These are phyloP conservation scores for Rhynchomys soricoides DNA, from an alignment of 2,113 vertebrate species.

Conservation along the genomic window DNA sequence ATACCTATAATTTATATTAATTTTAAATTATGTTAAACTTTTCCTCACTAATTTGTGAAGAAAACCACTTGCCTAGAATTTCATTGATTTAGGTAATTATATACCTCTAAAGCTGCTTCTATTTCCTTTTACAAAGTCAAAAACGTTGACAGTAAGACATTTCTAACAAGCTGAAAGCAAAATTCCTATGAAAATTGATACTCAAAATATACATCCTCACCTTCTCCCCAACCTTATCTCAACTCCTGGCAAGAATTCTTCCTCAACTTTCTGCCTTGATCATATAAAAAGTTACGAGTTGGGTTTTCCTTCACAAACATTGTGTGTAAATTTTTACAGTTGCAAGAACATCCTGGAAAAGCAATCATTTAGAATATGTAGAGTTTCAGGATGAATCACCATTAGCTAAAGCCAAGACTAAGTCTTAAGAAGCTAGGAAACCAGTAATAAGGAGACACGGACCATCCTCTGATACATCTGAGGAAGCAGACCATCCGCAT, in stretches of 20 bases:
- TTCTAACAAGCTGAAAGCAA: not conserved
- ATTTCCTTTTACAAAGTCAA: not conserved
- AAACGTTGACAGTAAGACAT: conserved; percentile 1
- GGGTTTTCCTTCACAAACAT: conserved; percentile 24
- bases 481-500: not conserved
- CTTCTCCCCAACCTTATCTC: not conserved
- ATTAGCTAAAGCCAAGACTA: not conserved
- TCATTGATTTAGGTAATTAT: conserved; percentile 22
- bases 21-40: conserved; percentile 25
- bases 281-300: conserved; percentile 18
- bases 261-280: not conserved
- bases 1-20: not conserved
- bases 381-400: not conserved
- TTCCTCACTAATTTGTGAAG: not conserved
- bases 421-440: conserved; percentile 31
- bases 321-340: conserved; percentile 13
- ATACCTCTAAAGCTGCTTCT: not conserved
- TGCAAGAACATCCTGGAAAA: not conserved
- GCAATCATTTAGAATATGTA: not conserved
- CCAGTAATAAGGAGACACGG: not conserved
- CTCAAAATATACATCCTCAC: not conserved
- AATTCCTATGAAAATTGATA: not conserved
- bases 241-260: not conserved
- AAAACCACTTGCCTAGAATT: not conserved
- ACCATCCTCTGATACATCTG: not conserved